Evolutionary conservation across 2,797 vertebrate genomes (phyloP).

Genomic region (Poliocrania exsul): DNA sequence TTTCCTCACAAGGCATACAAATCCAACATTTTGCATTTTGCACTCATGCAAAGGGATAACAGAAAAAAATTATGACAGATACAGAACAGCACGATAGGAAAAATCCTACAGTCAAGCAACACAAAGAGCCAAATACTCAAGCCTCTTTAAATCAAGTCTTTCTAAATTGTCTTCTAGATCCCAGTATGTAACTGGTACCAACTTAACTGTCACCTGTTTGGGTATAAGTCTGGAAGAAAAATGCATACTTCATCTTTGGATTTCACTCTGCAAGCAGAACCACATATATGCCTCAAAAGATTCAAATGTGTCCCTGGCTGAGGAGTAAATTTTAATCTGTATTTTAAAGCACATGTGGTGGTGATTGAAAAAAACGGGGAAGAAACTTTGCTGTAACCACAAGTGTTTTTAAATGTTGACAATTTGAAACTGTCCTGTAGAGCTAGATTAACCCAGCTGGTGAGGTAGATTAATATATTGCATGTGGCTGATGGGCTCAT

Average conservation of each 20-base stretch:
- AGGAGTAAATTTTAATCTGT: conserved; percentile 2
- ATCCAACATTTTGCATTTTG: neutral
- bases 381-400: neutral
- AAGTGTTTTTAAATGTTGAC: neutral
- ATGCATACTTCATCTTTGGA: neutral
- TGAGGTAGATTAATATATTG: neutral
- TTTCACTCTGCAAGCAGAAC: neutral
- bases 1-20: neutral
- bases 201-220: neutral
- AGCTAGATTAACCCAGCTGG: neutral
- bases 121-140: neutral
- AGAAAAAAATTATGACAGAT: neutral
- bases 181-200: neutral
- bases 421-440: neutral
- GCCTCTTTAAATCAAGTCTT: neutral
- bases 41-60: neutral
- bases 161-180: neutral
- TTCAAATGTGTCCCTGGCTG: neutral
- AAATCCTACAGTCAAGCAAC: neutral
- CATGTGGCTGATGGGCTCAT: neutral
- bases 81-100: neutral
- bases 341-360: neutral
- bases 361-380: neutral
- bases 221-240: neutral
- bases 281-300: neutral